A percentile compares a stretch with the other conserved stretches of the same genome.
These are phyloP conservation scores for Eurois occulta DNA, from an alignment of 2,888 invertebrate genomes.

Conservation along the genomic window DNA sequence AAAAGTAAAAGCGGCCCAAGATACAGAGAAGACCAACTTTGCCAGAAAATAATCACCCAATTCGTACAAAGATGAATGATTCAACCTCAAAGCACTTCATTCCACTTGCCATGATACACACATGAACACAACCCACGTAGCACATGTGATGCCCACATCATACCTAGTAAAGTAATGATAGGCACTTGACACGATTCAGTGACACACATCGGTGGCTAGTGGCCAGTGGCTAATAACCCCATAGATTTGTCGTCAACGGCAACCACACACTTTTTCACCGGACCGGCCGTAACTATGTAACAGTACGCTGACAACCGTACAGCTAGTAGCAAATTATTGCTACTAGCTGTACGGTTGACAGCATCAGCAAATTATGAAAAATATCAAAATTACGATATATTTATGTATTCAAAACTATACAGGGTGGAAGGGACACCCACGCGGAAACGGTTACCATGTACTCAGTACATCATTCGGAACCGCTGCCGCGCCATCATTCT, in stretches of 20 bases:
- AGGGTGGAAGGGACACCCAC: too few relatives aligned
- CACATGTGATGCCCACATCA: conserved; percentile 36
- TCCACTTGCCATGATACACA: conserved; percentile 12
- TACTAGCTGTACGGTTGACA: conserved; percentile 47
- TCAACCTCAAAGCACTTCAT: conserved; percentile 4
- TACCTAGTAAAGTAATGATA: conserved; percentile 55
- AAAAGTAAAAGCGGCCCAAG: not conserved
- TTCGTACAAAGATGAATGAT: conserved; percentile 10
- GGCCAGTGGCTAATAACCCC: conserved; percentile 56
- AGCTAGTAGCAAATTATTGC: too few relatives aligned
- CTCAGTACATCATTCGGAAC: too few relatives aligned
- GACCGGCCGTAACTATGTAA: conserved; percentile 61
- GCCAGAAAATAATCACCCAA: not conserved
- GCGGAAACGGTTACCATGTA: too few relatives aligned
- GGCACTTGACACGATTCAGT: conserved; percentile 55
- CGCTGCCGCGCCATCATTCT: too few relatives aligned
- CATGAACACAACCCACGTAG: not conserved
- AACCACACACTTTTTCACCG: conserved; percentile 63
- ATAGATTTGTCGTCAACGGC: conserved; percentile 64
- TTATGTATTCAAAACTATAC: not conserved
- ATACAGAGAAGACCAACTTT: not conserved
- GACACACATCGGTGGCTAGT: conserved; percentile 55
- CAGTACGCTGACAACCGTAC: conserved; percentile 70
- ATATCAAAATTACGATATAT: not conserved
- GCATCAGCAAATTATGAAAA: conserved; percentile 26